phyloP scores from a whole-genome alignment of 2,113 vertebrate species.

The Proterorhinus semilunaris region DNA sequence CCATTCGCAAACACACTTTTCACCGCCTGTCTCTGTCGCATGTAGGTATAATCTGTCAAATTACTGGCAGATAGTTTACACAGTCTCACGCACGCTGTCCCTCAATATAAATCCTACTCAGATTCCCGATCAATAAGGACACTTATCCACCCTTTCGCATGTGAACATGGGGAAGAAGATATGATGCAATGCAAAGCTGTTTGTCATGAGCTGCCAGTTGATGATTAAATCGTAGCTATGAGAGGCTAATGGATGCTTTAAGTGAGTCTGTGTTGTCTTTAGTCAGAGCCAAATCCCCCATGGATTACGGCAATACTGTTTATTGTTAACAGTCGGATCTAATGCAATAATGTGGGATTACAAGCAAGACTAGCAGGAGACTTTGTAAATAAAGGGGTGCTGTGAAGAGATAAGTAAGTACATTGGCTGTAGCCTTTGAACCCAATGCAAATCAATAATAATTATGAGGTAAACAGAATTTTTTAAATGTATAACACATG shows the following conservation, averaged over 20 bases:
- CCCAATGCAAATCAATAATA: too few species aligned
- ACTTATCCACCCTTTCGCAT: conserved; percentile 6
- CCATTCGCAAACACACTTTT: conserved; percentile 6
- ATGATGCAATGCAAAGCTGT: conserved; percentile 20
- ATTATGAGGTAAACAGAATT: too few species aligned
- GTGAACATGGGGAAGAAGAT: conserved; percentile 12
- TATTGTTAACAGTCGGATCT: background rate
- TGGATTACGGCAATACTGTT: conserved; percentile 18
- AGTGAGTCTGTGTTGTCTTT: conserved; percentile 15
- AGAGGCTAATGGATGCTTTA: background rate
- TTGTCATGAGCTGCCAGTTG: conserved; percentile 12
- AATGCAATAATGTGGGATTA: background rate
- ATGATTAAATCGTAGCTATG: conserved; percentile 2
- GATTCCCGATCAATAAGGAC: conserved; percentile 46
- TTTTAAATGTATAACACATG: too few species aligned
- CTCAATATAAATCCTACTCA: conserved; percentile 19
- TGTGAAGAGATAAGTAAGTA: too few species aligned
- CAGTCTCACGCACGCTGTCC: conserved; percentile 11
- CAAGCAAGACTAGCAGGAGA: background rate
- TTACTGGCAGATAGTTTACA: conserved; percentile 24
- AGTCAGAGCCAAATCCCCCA: conserved; percentile 14
- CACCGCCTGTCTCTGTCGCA: conserved; percentile 11
- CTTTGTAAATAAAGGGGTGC: background rate
- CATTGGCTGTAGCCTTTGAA: too few species aligned
- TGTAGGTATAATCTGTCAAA: conserved; percentile 32